Base-by-base conservation (phyloP, 2,797 vertebrate genomes). In the Argyrosomus regius region DNA sequence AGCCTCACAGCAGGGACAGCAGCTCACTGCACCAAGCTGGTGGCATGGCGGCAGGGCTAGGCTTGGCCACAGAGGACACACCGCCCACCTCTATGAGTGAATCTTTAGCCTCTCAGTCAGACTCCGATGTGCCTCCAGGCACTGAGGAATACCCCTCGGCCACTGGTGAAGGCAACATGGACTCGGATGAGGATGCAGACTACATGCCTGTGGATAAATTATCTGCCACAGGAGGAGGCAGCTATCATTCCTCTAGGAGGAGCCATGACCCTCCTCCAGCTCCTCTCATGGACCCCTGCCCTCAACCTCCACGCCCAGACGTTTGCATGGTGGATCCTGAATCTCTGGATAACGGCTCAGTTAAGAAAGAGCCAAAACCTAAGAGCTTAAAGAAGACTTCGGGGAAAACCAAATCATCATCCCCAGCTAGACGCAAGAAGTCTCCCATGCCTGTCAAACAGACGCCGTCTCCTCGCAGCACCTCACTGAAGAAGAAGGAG, bases 291-390 rank as follows among this genome's bases (percentile, higher is more conserved):
- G 98, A 99, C 88, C 97, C 97, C 4, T 93, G 75, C 48, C 98
- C 98, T 14, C 90, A 95, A 11, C 96, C 96, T 22, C 98, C 98
- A 56, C 97, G 92, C 65, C 98, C 98, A 17, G 98, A 99, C 6
- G 98, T 98, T 78, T 99, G 98, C 94, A 99, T 99, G 98, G 98
- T 98, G 60, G 98, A 99, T 87, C 98, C 98, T 0, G 97, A 99
- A 69, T 78, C 96, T 58, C 89, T 98, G 77, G 92, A 93, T 39
- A 94, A 92, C 48, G 96, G 94, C 86, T 82, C 95, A 12, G 75
- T 94, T n/a, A 98, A 97, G 87, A 99, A 98, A 89, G 98, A 98
- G 60, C 35, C 94, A 7, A 99, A 98, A 89, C 85, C 96, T 61
- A 97, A 97, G 91, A 81, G 93, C n/a, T 78, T 96, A 48, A 96